Evolutionary conservation across 2,888 invertebrate genomes (phyloP), one percentile per base, ranked within the genome.

Genomic region (Hyposoter dolosus): DNA sequence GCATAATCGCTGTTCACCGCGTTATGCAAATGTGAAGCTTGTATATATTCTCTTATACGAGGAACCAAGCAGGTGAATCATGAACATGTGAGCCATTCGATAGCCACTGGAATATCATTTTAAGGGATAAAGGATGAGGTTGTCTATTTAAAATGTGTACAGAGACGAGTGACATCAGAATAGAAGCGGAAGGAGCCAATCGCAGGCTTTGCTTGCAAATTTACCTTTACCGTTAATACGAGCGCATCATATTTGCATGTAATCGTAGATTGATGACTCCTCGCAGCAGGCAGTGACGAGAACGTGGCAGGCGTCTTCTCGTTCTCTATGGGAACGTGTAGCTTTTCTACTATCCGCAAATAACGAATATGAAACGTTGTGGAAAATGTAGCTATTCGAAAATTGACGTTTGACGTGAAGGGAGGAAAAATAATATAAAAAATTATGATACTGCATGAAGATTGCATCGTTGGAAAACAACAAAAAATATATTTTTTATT

Each of bases 1-100:
- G 86, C 86, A 86, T 86, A 86, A 86, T 86, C 82, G 82, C 77
- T 47, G 78, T 47, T 83, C 60, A 68, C 66, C 74, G 74, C 86
- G 66, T 86, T 86, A 86, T 86, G 86, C 81, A 86, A 86, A 86
- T 86, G 74, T 28, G 45, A 10, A 12, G 74, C 60, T 45, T 50
- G 65, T 65, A 68, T 66, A 63, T 80, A 71, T 75, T 68, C 63
- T 47, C 69, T 40, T 74, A 75, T 74, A 71, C 63, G 68, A 28
- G 56, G 19, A 60, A 43, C 71, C 28, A 74, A 74, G 40, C 40
- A 40, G 53, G 53, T 65, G 83, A 83, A 86, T 78, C 72, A 77
- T 15, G 60, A 28, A 15, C 71, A 65, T 35, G 50, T 43, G 45
- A 32, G 69, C 50, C 43, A 79, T 82, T 78, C 75, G 82, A 84